Evolutionary conservation across 1,140 invertebrate species (phyloP).

Genomic region (Danaus plexippus): DNA sequence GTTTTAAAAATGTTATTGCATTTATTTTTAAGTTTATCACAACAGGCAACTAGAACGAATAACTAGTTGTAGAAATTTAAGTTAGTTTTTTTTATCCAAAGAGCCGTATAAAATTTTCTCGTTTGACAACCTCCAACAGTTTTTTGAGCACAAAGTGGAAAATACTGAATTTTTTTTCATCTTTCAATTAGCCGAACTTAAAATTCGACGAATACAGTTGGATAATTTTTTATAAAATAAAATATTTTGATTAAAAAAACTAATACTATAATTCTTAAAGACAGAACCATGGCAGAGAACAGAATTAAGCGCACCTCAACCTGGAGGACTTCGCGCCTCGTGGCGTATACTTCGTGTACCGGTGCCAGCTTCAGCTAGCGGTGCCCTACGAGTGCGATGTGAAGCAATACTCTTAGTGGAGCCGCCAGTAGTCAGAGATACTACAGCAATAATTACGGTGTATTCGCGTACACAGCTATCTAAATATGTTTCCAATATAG

Average conservation of each 20-base stretch:
- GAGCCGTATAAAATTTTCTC: too few relatives aligned
- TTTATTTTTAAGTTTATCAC: too few relatives aligned
- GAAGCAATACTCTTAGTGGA: conserved; percentile 48
- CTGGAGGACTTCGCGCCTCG: conserved; percentile 48
- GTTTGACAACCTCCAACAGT: too few relatives aligned
- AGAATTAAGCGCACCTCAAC: conserved; percentile 36
- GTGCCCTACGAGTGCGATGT: conserved; percentile 50
- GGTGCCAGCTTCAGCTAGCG: conserved; percentile 44
- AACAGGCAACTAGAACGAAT: too few relatives aligned
- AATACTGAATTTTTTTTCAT: too few relatives aligned
- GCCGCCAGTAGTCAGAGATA: conserved; percentile 49
- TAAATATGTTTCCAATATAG: conserved; percentile 59
- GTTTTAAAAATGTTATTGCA: too few relatives aligned
- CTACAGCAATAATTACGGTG: conserved; percentile 44
- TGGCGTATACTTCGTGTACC: conserved; percentile 50
- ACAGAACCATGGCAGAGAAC: conserved; percentile 55
- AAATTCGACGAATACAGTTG: too few relatives aligned
- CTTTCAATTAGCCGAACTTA: too few relatives aligned
- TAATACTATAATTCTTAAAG: conserved; percentile 25
- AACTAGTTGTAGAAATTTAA: too few relatives aligned
- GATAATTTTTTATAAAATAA: too few relatives aligned
- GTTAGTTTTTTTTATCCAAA: too few relatives aligned
- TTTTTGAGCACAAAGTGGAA: too few relatives aligned
- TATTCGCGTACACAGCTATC: conserved; percentile 51
- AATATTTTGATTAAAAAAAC: neutral